phyloP scores from a whole-genome alignment of 1,140 invertebrate genomes.

The Ips nitidus region DNA sequence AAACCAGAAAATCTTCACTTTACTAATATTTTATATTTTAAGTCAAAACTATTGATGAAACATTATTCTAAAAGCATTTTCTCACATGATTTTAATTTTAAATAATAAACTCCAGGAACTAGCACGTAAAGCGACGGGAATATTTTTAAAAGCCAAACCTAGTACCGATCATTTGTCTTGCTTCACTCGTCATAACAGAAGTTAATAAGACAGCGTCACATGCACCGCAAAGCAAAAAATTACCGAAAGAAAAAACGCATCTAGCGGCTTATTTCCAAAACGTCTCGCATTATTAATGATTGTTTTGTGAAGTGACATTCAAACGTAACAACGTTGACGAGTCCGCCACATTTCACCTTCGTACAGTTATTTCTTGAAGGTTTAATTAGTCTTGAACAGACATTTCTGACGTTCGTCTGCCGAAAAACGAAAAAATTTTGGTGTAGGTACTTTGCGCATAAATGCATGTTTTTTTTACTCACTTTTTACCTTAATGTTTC shows the following conservation, averaged over 20 bases:
- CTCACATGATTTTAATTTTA: too few species aligned
- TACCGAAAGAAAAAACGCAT: slow-evolving; percentile 18
- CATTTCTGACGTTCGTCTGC: slow-evolving; percentile 16
- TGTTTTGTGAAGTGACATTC: slow-evolving; percentile 27
- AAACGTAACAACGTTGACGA: slow-evolving; percentile 27
- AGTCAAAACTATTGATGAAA: too few species aligned
- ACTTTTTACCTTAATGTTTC: too few species aligned
- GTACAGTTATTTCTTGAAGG: slow-evolving; percentile 12
- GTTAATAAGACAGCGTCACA: slow-evolving; percentile 31
- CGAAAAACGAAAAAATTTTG: slow-evolving; percentile 1
- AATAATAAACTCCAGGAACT: too few species aligned
- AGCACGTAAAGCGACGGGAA: too few species aligned
- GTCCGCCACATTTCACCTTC: slow-evolving; percentile 14
- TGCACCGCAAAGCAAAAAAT: slow-evolving; percentile 22
- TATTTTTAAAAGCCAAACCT: too few species aligned
- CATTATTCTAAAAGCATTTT: too few species aligned
- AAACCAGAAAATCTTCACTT: too few species aligned
- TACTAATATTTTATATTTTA: too few species aligned
- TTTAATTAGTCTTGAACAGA: slow-evolving; percentile 25
- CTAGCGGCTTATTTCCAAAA: slow-evolving; percentile 30
- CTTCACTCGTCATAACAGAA: slow-evolving; percentile 23
- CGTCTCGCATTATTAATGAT: slow-evolving; percentile 28
- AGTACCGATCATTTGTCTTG: slow-evolving; percentile 22
- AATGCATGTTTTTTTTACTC: too few species aligned
- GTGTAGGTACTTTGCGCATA: too few species aligned